phyloP scores from a whole-genome alignment of 2,113 vertebrate genomes.

The Microcebus tavaratra region DNA sequence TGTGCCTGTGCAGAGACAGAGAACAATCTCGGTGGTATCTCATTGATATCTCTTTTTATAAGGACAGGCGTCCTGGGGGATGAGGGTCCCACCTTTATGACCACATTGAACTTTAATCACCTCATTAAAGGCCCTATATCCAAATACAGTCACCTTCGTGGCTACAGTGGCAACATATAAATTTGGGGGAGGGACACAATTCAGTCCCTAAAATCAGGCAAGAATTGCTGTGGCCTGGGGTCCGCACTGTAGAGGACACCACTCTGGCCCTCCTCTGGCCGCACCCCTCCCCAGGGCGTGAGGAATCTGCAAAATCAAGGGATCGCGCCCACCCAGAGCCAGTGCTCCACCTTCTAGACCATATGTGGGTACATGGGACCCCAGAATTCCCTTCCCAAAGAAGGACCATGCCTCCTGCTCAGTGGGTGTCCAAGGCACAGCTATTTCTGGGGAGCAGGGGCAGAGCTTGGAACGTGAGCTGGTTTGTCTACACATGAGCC shows the following conservation, averaged over 20 bases:
- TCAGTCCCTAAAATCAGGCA: neutral
- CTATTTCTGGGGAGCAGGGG: neutral
- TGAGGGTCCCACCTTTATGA: neutral
- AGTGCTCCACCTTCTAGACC: neutral
- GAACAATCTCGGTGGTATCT: neutral
- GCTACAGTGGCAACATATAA: neutral
- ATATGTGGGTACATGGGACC: neutral
- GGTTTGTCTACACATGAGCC: neutral
- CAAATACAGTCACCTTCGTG: neutral
- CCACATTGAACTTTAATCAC: neutral
- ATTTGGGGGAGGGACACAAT: neutral
- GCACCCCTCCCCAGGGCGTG: neutral
- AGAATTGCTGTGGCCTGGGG: neutral
- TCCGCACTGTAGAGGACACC: neutral
- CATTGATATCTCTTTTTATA: neutral
- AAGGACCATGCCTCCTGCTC: neutral
- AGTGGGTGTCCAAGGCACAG: neutral
- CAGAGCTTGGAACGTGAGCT: neutral
- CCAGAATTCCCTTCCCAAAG: neutral
- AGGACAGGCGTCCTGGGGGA: neutral
- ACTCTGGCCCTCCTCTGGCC: neutral
- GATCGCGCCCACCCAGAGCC: neutral
- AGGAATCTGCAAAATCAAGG: neutral
- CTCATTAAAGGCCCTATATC: neutral
- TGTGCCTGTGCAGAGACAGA: neutral